phyloP scores from a whole-genome alignment of 2,797 vertebrate genomes.

The Falco biarmicus region DNA sequence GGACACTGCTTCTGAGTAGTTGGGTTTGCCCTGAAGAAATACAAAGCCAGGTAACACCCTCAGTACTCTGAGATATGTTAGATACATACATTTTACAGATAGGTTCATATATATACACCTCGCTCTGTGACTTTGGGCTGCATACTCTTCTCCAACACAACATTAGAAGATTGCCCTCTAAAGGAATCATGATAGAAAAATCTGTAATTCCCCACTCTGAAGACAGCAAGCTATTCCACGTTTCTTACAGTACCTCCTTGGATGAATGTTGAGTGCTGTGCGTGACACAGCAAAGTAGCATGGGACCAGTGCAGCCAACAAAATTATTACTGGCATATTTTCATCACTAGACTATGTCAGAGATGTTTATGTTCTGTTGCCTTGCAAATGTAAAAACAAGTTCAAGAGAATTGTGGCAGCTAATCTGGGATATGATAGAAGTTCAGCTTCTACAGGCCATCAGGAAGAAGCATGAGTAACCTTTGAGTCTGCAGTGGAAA shows the following conservation, averaged over 20 bases:
- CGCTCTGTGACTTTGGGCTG: not conserved
- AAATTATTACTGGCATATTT: slow-evolving; percentile 53
- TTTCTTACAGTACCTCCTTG: not conserved
- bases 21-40: not conserved
- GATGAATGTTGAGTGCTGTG: not conserved
- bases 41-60: rapidly evolving
- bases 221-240: rapidly evolving
- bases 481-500: not conserved
- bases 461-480: not conserved
- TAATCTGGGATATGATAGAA: not conserved
- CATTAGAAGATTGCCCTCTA: not conserved
- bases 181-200: not conserved
- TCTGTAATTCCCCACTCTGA: not conserved
- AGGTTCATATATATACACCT: no score
- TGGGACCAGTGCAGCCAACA: not conserved
- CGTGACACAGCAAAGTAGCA: not conserved
- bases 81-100: no score
- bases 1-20: not conserved
- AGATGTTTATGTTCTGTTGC: slow-evolving; percentile 46
- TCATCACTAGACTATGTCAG: not conserved
- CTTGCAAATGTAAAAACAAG: slow-evolving; percentile 45
- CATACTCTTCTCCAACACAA: not conserved
- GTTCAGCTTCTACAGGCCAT: not conserved
- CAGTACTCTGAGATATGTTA: not conserved
- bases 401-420: not conserved